These are phyloP conservation scores for Fissipunctia ypsillon DNA, from an alignment of 2,888 invertebrate genomes.

Conservation along the genomic window DNA sequence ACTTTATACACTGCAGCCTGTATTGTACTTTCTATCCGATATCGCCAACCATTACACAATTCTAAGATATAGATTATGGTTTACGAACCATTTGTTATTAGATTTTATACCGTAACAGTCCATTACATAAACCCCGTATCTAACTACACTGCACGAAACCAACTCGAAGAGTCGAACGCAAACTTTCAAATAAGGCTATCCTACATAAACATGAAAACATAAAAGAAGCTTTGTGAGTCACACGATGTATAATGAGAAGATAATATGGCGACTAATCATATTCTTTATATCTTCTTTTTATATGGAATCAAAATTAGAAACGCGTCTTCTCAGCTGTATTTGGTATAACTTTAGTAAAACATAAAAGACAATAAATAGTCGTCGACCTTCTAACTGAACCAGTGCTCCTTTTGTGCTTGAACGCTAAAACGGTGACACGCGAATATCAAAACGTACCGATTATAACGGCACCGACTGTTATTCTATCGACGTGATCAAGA, in stretches of 20 bases:
- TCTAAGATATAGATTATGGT: conserved; percentile 76
- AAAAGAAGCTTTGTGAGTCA: conserved; percentile 50
- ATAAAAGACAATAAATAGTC: conserved; percentile 68
- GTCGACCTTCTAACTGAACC: conserved; percentile 71
- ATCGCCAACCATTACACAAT: conserved; percentile 80
- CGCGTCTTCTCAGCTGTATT: conserved; percentile 39
- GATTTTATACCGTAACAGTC: conserved; percentile 70
- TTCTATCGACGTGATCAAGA: conserved; percentile 59
- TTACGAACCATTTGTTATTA: conserved; percentile 73
- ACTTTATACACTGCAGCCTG: conserved; percentile 69
- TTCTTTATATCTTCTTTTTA: conserved; percentile 48
- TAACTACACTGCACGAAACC: conserved; percentile 70
- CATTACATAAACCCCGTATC: conserved; percentile 73
- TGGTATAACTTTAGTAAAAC: conserved; percentile 57
- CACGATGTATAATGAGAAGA: conserved; percentile 50
- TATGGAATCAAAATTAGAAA: conserved; percentile 59
- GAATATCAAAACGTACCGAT: conserved; percentile 70
- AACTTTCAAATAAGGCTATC: conserved; percentile 70
- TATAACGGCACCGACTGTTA: conserved; percentile 69
- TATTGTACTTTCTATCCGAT: conserved; percentile 87
- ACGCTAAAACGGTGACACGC: conserved; percentile 67
- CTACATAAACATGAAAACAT: conserved; percentile 46
- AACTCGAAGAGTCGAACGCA: conserved; percentile 67
- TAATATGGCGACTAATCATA: conserved; percentile 44
- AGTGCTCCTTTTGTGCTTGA: conserved; percentile 68